A percentile compares a stretch with the other conserved stretches of the same genome.
These are phyloP conservation scores for Sylvietta virens DNA, from an alignment of 2,113 vertebrate genomes.

Conservation along the genomic window DNA sequence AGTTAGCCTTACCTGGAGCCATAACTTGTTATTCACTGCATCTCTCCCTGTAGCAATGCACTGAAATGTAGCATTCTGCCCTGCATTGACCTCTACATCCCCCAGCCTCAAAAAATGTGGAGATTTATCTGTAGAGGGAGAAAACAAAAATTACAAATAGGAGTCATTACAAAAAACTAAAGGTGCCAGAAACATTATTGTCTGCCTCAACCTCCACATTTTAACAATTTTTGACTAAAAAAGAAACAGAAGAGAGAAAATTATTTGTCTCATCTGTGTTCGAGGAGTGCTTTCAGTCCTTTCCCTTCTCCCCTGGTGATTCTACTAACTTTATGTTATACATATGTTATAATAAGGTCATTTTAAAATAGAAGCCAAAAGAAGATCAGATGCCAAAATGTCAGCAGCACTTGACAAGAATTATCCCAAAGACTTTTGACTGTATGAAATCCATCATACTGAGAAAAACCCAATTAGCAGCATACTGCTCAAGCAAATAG, in stretches of 20 bases:
- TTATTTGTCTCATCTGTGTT: background rate
- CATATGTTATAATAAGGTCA: background rate
- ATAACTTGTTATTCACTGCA: constrained; percentile 91
- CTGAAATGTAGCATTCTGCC: constrained; percentile 98
- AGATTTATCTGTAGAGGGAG: constrained; percentile 87
- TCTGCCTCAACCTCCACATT: background rate
- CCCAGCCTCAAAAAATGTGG: constrained; percentile 97
- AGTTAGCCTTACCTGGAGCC: constrained; percentile 89
- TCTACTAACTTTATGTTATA: background rate
- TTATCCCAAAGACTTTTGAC: background rate
- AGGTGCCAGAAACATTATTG: background rate
- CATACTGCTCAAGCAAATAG: background rate
- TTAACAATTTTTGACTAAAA: background rate
- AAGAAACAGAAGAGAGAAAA: background rate
- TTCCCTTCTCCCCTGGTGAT: background rate
- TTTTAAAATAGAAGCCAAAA: background rate
- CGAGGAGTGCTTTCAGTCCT: background rate
- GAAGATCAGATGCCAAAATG: background rate
- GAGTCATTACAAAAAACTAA: background rate
- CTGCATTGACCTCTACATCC: constrained; percentile 98
- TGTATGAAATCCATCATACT: background rate
- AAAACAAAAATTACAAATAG: constrained; percentile 17
- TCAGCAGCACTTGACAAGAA: background rate
- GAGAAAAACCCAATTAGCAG: background rate
- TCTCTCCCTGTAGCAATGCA: constrained; percentile 96